Evolutionary conservation across 2,797 vertebrate species (phyloP), one percentile per base, ranked within the genome.

Genomic region (Diglossa cyanea): DNA sequence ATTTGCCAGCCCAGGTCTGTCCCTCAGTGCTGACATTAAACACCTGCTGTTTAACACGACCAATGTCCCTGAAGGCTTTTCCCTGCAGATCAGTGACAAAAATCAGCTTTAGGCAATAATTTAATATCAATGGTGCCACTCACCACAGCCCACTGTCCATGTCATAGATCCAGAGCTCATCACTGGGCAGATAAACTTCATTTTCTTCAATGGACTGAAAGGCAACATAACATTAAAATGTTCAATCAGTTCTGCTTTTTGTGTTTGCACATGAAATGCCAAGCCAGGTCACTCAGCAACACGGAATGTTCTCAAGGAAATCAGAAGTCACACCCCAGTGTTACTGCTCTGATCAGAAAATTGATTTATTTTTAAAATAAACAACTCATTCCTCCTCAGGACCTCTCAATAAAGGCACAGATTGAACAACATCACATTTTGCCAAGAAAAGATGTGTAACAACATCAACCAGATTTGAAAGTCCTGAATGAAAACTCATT

Each of bases 141-240:
- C 98, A 99, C 99, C 99, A 99, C 90, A 98, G 95, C 17, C 99
- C 99, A 57, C 96, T 98, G 62, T 99, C 98, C 87, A 99, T 97
- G 94, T 99, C 99, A 91, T 99, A 99, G 44, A 98, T 97, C 99
- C 99, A 99, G 91, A 99, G 98, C 97, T 99, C 99, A 96, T 99
- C 98, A 72, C 98, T 99, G 78, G 99, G 99, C 68, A 99, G 98
- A 89, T 99, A 99, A 48, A 99, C 98, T 97, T 99, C 99, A 96
- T 99, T 98, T 92, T 99, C 98, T 97, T 98, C 99, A 94, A 99
- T 97, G 40, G 99, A 99, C 99, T 99, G 95, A 44, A 96, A 95
- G 74, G 55, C 95, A 74, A 35, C 35, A 35, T 8, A 96, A 81
- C 10, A 18, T 57, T 91, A 51, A 95, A 65, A 19, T 26, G 88